Evolutionary conservation across 2,888 invertebrate genomes (phyloP).

Genomic region (Euphydryas editha): DNA sequence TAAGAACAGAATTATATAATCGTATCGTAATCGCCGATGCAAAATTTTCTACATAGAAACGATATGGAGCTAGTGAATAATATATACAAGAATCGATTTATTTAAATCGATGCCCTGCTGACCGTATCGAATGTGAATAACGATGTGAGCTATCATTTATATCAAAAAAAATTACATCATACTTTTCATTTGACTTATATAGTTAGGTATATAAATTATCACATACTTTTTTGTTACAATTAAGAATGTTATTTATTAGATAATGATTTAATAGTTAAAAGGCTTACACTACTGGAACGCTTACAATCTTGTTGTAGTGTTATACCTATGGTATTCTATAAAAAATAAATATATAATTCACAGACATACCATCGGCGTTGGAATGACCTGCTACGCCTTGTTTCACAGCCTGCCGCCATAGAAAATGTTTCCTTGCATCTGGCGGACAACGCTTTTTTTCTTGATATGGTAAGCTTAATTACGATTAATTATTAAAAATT

Average conservation of each 20-base stretch:
- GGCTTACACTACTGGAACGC: too few relatives aligned
- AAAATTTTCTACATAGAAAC: conserved; percentile 7
- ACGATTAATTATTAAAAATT: not conserved
- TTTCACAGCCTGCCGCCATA: conserved; percentile 49
- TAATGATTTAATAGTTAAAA: too few relatives aligned
- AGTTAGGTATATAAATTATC: too few relatives aligned
- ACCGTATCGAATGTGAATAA: conserved; percentile 8
- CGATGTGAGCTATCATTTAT: not conserved
- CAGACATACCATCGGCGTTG: conserved; percentile 67
- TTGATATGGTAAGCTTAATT: conserved; percentile 69
- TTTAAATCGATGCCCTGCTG: conserved; percentile 38
- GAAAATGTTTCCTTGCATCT: conserved; percentile 72
- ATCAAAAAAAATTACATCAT: too few relatives aligned
- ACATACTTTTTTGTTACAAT: too few relatives aligned
- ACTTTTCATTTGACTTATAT: too few relatives aligned
- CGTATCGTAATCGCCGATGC: not conserved
- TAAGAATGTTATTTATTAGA: too few relatives aligned
- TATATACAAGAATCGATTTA: conserved; percentile 38
- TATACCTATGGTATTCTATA: not conserved
- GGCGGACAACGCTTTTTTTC: conserved; percentile 72
- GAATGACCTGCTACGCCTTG: conserved; percentile 65
- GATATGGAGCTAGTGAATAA: conserved; percentile 29
- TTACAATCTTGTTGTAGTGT: too few relatives aligned
- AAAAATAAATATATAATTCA: conserved; percentile 43
- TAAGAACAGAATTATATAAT: not conserved